These are phyloP conservation scores for Geotrupes spiniger DNA, from an alignment of 2,888 invertebrate genomes.

Conservation along the genomic window DNA sequence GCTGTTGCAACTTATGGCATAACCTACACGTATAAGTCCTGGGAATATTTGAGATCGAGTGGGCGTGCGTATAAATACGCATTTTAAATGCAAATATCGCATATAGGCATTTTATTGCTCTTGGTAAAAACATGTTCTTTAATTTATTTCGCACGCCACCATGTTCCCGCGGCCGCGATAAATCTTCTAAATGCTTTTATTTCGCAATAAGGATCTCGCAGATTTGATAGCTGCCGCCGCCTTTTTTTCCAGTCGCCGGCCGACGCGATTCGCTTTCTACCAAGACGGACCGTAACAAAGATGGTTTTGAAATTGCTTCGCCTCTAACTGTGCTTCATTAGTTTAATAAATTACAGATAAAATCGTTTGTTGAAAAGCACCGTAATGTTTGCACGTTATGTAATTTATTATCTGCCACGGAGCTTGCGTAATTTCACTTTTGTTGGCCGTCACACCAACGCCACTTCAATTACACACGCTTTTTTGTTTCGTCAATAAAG, in stretches of 20 bases:
- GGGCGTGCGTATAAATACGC: conserved; percentile 22
- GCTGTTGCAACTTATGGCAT: not conserved
- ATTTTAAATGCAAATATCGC: conserved; percentile 29
- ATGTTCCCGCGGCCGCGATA: conserved; percentile 20
- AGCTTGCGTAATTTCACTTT: no score
- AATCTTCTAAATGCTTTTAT: conserved; percentile 25
- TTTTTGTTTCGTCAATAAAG: no score
- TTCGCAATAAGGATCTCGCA: conserved; percentile 25
- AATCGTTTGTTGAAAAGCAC: no score
- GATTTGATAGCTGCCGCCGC: not conserved
- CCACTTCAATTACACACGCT: no score
- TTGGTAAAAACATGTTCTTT: conserved; percentile 21
- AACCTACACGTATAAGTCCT: not conserved
- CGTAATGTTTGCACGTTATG: no score
- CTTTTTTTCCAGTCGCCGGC: no score
- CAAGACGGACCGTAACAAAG: not conserved
- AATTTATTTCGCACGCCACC: conserved; percentile 20
- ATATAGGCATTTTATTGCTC: conserved; percentile 24
- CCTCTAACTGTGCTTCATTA: no score
- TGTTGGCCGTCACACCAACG: no score
- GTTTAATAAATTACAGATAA: no score
- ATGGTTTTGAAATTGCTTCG: not conserved
- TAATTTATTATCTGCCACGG: no score
- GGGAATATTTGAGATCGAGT: conserved; percentile 9
- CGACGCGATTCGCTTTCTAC: not conserved